Conservation (phyloP, 1,140 invertebrate species). For the Drosophila kohkoa region DNA sequence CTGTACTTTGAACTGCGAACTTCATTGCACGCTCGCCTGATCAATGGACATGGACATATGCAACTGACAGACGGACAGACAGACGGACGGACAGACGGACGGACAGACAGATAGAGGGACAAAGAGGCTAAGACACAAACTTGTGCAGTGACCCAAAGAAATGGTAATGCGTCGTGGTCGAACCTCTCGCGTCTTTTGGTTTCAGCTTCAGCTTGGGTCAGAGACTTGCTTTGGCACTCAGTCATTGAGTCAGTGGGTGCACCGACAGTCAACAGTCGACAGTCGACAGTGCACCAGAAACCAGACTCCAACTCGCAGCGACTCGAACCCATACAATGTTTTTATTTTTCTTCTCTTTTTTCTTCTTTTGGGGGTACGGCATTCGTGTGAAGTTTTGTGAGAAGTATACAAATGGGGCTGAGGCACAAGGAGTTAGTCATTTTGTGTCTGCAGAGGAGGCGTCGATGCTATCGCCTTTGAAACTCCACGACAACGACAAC, state of each 20-base stretch:
- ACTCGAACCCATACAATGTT: conserved; percentile 3
- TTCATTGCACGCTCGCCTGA: conserved; percentile 56
- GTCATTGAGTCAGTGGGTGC: conserved; percentile 83
- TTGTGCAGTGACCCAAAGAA: conserved; percentile 81
- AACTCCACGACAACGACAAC: conserved; percentile 74
- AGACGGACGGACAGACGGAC: conserved; percentile 6
- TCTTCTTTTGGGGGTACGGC: conserved; percentile 15
- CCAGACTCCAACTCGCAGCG: conserved; percentile 6
- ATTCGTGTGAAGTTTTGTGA: conserved; percentile 82
- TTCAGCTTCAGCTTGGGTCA: conserved; percentile 22
- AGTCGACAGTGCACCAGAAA: conserved; percentile 30
- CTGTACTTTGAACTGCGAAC: conserved; percentile 82
- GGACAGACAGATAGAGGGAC: not conserved
- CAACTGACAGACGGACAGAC: conserved; percentile 60
- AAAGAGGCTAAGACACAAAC: conserved; percentile 13
- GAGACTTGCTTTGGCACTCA: conserved; percentile 60
- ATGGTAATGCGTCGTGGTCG: conserved; percentile 71
- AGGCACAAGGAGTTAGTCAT: conserved; percentile 75
- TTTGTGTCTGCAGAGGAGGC: conserved; percentile 63
- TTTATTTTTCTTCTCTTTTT: too few species aligned
- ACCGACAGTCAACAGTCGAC: conserved; percentile 18
- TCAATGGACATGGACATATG: conserved; percentile 75
- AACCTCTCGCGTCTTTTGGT: conserved; percentile 1
- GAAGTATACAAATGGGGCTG: conserved; percentile 82
- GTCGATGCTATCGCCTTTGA: conserved; percentile 80